Evolutionary conservation across 2,797 vertebrate genomes (phyloP), one percentile per base, ranked within the genome.

Genomic region (Rallus crepitans): DNA sequence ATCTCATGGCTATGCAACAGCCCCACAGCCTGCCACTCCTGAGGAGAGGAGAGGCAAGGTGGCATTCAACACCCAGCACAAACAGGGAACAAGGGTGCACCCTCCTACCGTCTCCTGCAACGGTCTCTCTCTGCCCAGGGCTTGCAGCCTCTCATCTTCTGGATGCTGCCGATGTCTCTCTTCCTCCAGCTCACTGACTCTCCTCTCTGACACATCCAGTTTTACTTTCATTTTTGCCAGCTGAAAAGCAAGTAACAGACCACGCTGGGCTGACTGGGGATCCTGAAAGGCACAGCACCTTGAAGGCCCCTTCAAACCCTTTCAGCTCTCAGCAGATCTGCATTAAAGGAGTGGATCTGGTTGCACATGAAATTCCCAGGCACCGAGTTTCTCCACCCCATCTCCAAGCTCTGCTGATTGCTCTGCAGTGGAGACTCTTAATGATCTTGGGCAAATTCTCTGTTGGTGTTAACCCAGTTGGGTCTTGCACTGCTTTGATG

Each of bases 151-250:
- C 59, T 82, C 53, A 3, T 82, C 70, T 14, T 82, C 79, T 18
- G 71, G 33, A 16, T 55, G 59, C 25, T 66, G 94, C 9, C 4
- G 20, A 3, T 31, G 77, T 11, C 20, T 94, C 89, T 96, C 82
- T 63, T 69, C 75, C 73, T 97, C 94, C 72, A 93, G 95, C 15
- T 96, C 79, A 3, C 64, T 21, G 21, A 63, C 71, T 56, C 31
- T 55, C 48, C 55, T 91, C 59, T 97, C 87, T 0, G 96, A 89
- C 15, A 79, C 6, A 0, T 95, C 90, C 85, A 98, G 95, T 69
- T 96, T 96, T 60, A 57, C 72, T 96, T 97, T 98, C 90, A 98
- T 92, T 87, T 96, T 95, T 27, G 81, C 10, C 30, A 99, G 92
- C 98, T 99, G 95, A 63, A 96, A 95, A 85, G 47, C 56, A 93